phyloP scores from a whole-genome alignment of 2,797 vertebrate species.

The Dipus sagitta region DNA sequence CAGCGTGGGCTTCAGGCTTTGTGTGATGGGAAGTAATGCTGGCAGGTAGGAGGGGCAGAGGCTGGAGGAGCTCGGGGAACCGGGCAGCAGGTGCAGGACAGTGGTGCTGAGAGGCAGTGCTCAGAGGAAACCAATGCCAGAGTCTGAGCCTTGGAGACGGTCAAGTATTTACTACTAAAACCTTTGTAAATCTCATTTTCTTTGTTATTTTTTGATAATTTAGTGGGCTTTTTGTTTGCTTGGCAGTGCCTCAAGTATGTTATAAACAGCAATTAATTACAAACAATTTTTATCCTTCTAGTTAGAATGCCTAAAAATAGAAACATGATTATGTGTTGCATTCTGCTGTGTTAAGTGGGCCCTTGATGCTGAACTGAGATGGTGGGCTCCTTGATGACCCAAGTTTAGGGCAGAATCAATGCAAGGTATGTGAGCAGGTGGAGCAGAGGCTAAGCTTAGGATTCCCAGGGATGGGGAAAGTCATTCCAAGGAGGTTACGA shows the following conservation, averaged over 20 bases:
- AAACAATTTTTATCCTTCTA: conserved; percentile 20
- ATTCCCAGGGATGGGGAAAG: not conserved
- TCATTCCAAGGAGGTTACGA: not conserved
- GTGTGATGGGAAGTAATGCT: not conserved
- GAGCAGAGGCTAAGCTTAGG: no score
- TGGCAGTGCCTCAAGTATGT: conserved; percentile 36
- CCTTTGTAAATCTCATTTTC: not conserved
- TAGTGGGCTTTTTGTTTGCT: conserved; percentile 52
- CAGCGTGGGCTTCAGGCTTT: not conserved
- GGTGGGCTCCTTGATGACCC: not conserved
- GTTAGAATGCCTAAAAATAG: not conserved
- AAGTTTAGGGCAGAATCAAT: not conserved
- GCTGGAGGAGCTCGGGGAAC: not conserved
- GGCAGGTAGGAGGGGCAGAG: not conserved
- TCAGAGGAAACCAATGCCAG: accelerated
- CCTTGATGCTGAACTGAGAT: not conserved
- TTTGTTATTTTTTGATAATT: conserved; percentile 62
- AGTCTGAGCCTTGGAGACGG: not conserved
- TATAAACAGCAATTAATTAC: conserved; percentile 45
- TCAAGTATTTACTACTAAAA: not conserved
- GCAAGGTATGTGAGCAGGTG: not conserved
- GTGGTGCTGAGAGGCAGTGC: not conserved
- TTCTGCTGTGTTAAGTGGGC: not conserved
- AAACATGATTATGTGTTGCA: not conserved
- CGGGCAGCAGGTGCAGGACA: not conserved